A percentile compares a stretch with the other conserved stretches of the same genome.
Evolutionary conservation across 2,113 vertebrate genomes (phyloP).

Genomic region (Corynorhinus townsendii): DNA sequence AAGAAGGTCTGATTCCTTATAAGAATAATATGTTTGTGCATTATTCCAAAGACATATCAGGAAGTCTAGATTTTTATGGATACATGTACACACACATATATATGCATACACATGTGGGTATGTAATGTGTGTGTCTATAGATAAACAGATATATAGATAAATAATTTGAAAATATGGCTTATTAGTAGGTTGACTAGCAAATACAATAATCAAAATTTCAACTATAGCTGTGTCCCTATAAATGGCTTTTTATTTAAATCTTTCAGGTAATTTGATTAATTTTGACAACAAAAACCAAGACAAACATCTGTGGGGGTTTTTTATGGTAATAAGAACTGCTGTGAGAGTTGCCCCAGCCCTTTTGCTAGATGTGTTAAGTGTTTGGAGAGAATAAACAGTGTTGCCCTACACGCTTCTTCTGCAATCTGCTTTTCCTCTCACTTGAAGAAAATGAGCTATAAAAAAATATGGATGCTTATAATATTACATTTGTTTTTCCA

Average conservation of each 20-base stretch:
- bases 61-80: not conserved
- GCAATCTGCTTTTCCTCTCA: not conserved
- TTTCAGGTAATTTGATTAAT: not conserved
- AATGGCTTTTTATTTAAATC: not conserved
- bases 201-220: not conserved
- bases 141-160: not conserved
- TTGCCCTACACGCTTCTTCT: not conserved
- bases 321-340: not conserved
- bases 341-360: not conserved
- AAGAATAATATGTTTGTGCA: not conserved
- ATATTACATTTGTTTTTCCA: constrained; percentile 38
- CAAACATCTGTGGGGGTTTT: fast-evolving
- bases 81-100: too few species aligned
- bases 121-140: not conserved
- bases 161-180: not conserved
- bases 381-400: not conserved
- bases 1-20: not conserved
- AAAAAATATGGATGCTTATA: not conserved
- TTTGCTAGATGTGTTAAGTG: not conserved
- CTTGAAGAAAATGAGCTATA: not conserved
- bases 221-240: not conserved
- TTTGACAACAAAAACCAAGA: not conserved
- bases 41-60: not conserved
- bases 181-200: not conserved
- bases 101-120: fast-evolving